These are phyloP conservation scores for Xenopus laevis DNA, from an alignment of 2,113 vertebrate species.

Conservation along the genomic window DNA sequence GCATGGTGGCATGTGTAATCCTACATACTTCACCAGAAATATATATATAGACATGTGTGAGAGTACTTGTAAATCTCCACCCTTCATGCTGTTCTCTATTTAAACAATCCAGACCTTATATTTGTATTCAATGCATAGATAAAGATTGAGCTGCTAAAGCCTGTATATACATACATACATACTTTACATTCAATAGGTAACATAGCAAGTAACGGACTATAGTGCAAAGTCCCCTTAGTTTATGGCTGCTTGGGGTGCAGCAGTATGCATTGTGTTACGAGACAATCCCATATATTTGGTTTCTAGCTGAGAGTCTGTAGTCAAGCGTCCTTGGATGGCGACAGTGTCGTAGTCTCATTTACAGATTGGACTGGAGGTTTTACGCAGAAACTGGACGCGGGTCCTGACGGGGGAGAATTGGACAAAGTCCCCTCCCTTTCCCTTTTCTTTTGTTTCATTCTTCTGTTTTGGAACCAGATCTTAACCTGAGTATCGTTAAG, in stretches of 20 bases:
- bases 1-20: slow-evolving; percentile 15
- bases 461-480: slow-evolving; percentile 69
- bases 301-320: background rate
- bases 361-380: slow-evolving; percentile 41
- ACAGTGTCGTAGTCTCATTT: slow-evolving; percentile 43
- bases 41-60: no score
- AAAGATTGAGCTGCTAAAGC: no score
- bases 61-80: no score
- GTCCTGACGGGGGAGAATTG: slow-evolving; percentile 31
- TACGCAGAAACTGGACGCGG: slow-evolving; percentile 37
- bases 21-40: no score
- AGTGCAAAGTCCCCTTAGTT: slow-evolving; percentile 20
- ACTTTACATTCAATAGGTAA: background rate
- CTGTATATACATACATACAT: background rate
- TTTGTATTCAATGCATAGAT: background rate
- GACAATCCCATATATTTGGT: background rate
- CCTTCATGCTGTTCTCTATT: slow-evolving; percentile 16
- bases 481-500: slow-evolving; percentile 74
- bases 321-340: slow-evolving; percentile 45
- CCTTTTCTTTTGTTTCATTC: slow-evolving; percentile 71
- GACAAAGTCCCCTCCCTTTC: slow-evolving; percentile 65
- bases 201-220: slow-evolving; percentile 2
- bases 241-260: background rate
- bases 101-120: background rate
- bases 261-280: background rate